Base-by-base conservation (phyloP, 2,113 vertebrate species). In the Perca flavescens region DNA sequence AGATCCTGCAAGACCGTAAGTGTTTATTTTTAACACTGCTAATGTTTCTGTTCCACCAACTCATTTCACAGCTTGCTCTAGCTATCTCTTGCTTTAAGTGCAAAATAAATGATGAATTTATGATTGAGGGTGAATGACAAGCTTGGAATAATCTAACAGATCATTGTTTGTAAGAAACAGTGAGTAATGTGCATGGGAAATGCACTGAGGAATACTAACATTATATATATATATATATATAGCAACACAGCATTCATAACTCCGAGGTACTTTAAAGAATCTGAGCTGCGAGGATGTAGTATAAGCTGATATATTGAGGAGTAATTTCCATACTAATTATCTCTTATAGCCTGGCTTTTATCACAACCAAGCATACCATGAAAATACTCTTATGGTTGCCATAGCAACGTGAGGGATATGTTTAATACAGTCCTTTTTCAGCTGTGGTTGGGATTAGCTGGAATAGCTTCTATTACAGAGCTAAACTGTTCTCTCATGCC, bases 1-100 rank as follows among this genome's bases (percentile, higher is more conserved):
- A 92, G 95, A 98, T 99, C 96, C 97, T 96, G 93, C 96, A 96
- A 67, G 96, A 97, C 92, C 72, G 98, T 99, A 97, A 99, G 98
- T 99, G 40, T 77, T 77, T 82, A 83, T 43, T 36, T 74, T 63
- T 77, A 88, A 91, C 80, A 28, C 49, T 50, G 58, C 21, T 54
- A 13, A 46, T 68, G 25, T 68, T 54, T 86, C 4, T 70, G 2
- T 79, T 15, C 34, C 40, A 54, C 2, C 31, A 13, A 5, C 36
- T 65, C 9, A 4, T n/a, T 3, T 49, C 13, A 15, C 17, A 58
- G 4, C 65, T 43, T 43, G 10, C 10, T 43, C 9, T 43, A 11
- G 40, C 40, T 43, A 43, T 43, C 2, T 43, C 10, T 43, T 43
- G 10, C 9, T 43, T 43, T 43, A 43, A 43, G 40, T 43, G 40